A percentile compares a stretch with the other conserved stretches of the same genome.
These are phyloP conservation scores for Smutsia gigantea DNA, from an alignment of 2,797 vertebrate genomes.

Conservation along the genomic window DNA sequence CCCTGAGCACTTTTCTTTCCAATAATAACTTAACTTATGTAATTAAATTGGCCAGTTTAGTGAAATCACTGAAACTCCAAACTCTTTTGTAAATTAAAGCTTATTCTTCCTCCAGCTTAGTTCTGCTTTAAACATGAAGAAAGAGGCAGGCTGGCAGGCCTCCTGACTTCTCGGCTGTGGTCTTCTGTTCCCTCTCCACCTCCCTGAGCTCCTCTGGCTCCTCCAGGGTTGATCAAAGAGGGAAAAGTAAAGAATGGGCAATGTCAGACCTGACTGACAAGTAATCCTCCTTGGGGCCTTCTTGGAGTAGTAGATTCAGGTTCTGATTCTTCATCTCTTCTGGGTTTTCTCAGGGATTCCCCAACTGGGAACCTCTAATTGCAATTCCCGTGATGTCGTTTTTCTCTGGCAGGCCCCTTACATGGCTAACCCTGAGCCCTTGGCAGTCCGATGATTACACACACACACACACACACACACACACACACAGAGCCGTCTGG, in stretches of 20 bases:
- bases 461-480: background rate
- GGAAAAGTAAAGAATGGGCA: background rate
- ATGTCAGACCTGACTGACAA: background rate
- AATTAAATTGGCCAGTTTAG: background rate
- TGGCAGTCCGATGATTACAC: background rate
- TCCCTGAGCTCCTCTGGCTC: background rate
- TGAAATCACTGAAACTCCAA: conserved; percentile 11
- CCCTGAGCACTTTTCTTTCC: conserved; percentile 35
- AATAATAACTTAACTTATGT: conserved; percentile 41
- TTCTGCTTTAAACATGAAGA: background rate
- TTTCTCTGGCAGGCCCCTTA: background rate
- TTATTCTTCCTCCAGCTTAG: background rate
- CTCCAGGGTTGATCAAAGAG: background rate
- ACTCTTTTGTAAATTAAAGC: background rate
- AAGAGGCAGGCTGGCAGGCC: background rate
- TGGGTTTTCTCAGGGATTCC: background rate
- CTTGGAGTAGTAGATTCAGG: background rate
- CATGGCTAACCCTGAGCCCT: background rate
- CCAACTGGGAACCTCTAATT: background rate
- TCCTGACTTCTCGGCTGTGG: background rate
- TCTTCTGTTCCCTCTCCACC: background rate
- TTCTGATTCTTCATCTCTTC: background rate
- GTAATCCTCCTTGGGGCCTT: background rate
- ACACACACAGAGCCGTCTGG: background rate
- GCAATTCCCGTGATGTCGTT: background rate